Evolutionary conservation across 1,140 invertebrate genomes (phyloP), one percentile per base, ranked within the genome.

Genomic region (Caenorhabditis briggsae): DNA sequence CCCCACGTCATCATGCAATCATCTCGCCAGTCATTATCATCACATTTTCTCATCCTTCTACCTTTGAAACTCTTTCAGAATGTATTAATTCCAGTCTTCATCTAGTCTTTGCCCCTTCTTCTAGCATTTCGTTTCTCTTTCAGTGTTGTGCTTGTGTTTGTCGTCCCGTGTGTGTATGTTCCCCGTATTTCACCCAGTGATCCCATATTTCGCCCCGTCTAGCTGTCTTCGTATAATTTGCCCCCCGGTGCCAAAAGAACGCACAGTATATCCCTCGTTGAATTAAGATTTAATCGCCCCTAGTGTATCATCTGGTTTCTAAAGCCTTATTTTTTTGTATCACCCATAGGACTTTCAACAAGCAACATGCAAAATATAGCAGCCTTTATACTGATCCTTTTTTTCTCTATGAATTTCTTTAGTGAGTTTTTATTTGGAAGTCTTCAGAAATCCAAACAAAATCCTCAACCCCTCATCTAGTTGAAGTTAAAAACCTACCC

Each of bases 281-380:
- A 50, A 18, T 78, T 78, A 50, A 78, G 70, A 78, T 78, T 50
- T 78, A 78, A 78, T 78, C 70, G 33, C 43, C 64, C 41, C 33
- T 78, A 78, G 70, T 50, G 43, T 78, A 53, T 78, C 46, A 78
- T 20, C 59, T 78, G 11, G 70, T 33, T 78, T 78, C 43, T 78
- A 78, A 78, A 78, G n/a, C 46, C 70, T n/a, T 20, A n/a, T n/a
- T 64, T 20, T 78, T 78, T 53, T 50, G n/a, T 78, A 46, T 46
- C 64, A 33, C 59, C 65, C 70, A 78, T 78, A 78, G 70, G 70
- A 78, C 70, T 78, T 78, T 78, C 70, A 78, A 78, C 43, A 78
- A 78, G 25, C 70, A 78, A 78, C 43, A 78, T 78, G 70, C 70
- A 78, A 78, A 78, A 78, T 78, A 33, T 33, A 33, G 33, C 33